Evolutionary conservation across 2,888 invertebrate species (phyloP).

Genomic region (Acanthosoma haemorrhoidale): DNA sequence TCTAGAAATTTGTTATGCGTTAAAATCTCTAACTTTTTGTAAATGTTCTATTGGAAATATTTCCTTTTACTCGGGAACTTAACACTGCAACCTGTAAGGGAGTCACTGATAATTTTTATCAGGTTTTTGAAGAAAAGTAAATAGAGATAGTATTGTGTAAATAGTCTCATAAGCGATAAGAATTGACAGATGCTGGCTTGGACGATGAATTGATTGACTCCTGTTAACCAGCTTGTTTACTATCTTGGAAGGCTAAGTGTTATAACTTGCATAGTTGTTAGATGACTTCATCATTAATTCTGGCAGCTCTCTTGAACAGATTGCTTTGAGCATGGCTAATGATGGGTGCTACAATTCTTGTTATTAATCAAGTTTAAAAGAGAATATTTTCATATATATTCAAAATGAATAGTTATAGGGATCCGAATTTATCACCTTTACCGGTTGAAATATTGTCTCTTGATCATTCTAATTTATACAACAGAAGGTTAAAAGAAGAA

Average conservation of each 20-base stretch:
- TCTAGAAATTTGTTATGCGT: too few relatives aligned
- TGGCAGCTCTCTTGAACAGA: neutral
- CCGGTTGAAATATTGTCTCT: slow-evolving; percentile 44
- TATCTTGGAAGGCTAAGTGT: neutral
- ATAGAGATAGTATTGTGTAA: neutral
- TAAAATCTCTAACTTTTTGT: too few relatives aligned
- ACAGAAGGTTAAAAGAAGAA: slow-evolving; percentile 42
- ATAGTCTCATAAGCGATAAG: neutral
- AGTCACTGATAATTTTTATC: slow-evolving; percentile 2
- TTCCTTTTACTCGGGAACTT: too few relatives aligned
- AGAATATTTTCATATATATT: neutral
- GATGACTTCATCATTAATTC: slow-evolving; percentile 11
- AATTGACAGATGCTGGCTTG: neutral
- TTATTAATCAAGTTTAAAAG: too few relatives aligned
- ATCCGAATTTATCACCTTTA: slow-evolving; percentile 38
- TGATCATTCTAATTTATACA: slow-evolving; percentile 45
- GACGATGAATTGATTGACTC: slow-evolving; percentile 9
- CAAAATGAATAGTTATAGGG: neutral
- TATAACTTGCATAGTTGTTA: neutral
- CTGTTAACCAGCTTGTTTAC: neutral
- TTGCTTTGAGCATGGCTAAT: neutral
- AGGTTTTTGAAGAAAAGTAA: neutral
- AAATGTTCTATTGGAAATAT: too few relatives aligned
- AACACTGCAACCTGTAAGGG: neutral
- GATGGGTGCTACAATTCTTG: too few relatives aligned